phyloP scores from a whole-genome alignment of 2,113 vertebrate species.

The Salvelinus alpinus region DNA sequence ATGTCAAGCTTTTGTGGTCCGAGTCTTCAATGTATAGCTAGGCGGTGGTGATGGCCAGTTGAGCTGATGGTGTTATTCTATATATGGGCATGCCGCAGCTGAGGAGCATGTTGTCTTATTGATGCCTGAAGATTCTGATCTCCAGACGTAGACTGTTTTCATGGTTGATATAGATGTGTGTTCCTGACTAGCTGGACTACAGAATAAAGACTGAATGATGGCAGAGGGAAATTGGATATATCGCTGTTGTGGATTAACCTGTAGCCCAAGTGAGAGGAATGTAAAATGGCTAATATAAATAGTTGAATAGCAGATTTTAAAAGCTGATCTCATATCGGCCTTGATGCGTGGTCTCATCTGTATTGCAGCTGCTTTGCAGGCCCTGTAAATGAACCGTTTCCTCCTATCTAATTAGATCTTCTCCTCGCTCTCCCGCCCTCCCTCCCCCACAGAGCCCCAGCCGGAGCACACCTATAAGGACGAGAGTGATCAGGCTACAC shows the following conservation, averaged over 20 bases:
- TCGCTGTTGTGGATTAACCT: too few species aligned
- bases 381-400: conserved; percentile 14
- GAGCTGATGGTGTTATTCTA: not conserved
- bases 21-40: not conserved
- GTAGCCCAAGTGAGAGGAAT: too few species aligned
- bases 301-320: not conserved
- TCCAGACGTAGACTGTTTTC: not conserved
- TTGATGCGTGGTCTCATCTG: not conserved
- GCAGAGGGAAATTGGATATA: not conserved
- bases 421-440: not conserved
- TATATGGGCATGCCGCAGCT: not conserved
- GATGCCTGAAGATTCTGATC: not conserved
- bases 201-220: not conserved
- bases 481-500: conserved; percentile 88
- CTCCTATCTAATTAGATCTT: conserved; percentile 10
- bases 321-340: not conserved
- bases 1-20: not conserved
- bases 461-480: conserved; percentile 81
- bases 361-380: not conserved
- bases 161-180: not conserved
- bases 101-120: not conserved
- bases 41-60: not conserved
- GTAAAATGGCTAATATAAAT: too few species aligned
- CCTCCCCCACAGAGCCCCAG: conserved; percentile 72
- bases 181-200: not conserved